Evolutionary conservation across 2,113 vertebrate species (phyloP).

Genomic region (Hepsetus odoe): DNA sequence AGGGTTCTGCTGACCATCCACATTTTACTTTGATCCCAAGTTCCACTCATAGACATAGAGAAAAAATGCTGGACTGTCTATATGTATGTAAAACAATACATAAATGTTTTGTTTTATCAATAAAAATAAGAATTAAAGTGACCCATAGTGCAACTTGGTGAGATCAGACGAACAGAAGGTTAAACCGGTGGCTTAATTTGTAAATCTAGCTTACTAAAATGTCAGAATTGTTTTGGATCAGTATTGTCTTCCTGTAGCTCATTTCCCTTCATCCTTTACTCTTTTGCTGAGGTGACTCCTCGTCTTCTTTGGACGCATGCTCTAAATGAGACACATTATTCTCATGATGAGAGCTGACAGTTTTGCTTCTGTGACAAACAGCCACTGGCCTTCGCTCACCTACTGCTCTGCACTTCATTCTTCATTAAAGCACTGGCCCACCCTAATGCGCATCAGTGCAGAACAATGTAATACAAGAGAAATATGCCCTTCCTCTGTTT

Average conservation of each 20-base stretch:
- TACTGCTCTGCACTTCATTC: conserved; percentile 3
- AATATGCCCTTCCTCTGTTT: background rate
- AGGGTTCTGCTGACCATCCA: too few species aligned
- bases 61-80: too few species aligned
- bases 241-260: background rate
- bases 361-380: conserved; percentile 49
- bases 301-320: conserved; percentile 9
- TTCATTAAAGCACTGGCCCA: background rate
- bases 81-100: too few species aligned
- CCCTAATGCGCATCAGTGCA: background rate
- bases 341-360: conserved; percentile 41
- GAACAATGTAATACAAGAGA: conserved; percentile 5
- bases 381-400: conserved; percentile 10
- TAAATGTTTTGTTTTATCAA: too few species aligned
- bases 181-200: too few species aligned
- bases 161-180: too few species aligned
- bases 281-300: background rate
- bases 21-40: too few species aligned
- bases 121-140: too few species aligned
- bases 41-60: too few species aligned
- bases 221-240: too few species aligned
- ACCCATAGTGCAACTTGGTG: too few species aligned
- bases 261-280: background rate
- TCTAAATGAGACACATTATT: conserved; percentile 48
- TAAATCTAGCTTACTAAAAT: too few species aligned